These are phyloP conservation scores for Phrynocephalus guinanensis DNA, from an alignment of 2,797 vertebrate genomes.

Conservation along the genomic window DNA sequence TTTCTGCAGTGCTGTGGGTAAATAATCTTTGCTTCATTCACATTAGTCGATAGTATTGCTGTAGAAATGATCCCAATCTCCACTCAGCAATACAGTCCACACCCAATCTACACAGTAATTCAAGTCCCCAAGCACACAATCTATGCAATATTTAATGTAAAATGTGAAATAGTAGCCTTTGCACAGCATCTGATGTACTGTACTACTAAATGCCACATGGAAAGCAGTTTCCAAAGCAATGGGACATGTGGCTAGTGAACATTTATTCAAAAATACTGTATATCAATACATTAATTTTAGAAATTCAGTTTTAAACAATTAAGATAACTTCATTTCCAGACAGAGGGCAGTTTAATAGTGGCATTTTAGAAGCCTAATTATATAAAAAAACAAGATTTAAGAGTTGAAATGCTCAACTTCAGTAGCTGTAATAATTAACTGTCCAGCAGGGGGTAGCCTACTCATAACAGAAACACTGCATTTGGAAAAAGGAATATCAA, in stretches of 20 bases:
- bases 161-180: not conserved
- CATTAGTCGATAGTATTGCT: not conserved
- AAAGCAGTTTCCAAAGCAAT: not conserved
- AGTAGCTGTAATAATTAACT: constrained; percentile 1
- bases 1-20: not conserved
- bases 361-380: not conserved
- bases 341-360: not conserved
- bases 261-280: constrained; percentile 4
- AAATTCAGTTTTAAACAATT: not conserved
- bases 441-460: not conserved
- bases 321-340: not conserved
- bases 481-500: not conserved
- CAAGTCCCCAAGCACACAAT: not conserved
- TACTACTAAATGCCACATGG: not conserved
- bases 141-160: not conserved
- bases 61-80: not conserved
- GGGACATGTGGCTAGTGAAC: not conserved
- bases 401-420: not conserved
- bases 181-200: no score
- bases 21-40: not conserved
- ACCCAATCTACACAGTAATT: no score
- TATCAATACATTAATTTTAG: not conserved
- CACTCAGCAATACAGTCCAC: not conserved
- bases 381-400: not conserved
- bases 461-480: not conserved